A percentile compares a stretch with the other conserved stretches of the same genome.
These are phyloP conservation scores for Leucozona laternaria DNA, from an alignment of 2,888 invertebrate genomes.

Conservation along the genomic window DNA sequence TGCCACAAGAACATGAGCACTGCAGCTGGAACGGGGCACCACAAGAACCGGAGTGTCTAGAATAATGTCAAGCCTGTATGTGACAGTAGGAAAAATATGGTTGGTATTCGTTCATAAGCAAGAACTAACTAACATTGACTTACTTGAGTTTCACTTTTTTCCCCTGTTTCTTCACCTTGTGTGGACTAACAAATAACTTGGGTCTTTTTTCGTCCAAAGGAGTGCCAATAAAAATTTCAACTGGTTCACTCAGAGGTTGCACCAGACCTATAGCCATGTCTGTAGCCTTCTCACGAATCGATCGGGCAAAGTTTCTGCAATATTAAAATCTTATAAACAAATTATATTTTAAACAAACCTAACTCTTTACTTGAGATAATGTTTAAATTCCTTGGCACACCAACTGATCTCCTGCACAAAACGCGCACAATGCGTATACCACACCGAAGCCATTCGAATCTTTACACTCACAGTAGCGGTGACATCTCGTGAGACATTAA, in stretches of 20 bases:
- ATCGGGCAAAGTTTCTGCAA: slow-evolving; percentile 90
- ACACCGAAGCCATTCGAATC: slow-evolving; percentile 92
- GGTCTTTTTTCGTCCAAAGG: slow-evolving; percentile 59
- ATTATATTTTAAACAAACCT: not conserved
- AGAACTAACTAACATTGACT: not conserved
- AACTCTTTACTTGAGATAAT: slow-evolving; percentile 85
- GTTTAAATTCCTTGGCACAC: slow-evolving; percentile 95
- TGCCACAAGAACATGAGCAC: slow-evolving; percentile 93
- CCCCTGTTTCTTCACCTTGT: slow-evolving; percentile 61
- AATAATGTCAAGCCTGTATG: slow-evolving; percentile 88
- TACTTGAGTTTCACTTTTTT: slow-evolving; percentile 73
- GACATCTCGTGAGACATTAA: slow-evolving; percentile 81
- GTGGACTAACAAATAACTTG: slow-evolving; percentile 63
- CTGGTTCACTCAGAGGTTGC: slow-evolving; percentile 85
- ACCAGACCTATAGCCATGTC: slow-evolving; percentile 97
- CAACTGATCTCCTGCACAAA: slow-evolving; percentile 93
- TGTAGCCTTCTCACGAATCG: slow-evolving; percentile 94
- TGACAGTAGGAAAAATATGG: slow-evolving; percentile 21
- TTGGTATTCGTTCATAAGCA: not conserved
- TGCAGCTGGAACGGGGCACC: slow-evolving; percentile 90
- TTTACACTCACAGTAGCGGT: slow-evolving; percentile 80
- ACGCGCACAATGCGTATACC: slow-evolving; percentile 96
- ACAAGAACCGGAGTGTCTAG: slow-evolving; percentile 96
- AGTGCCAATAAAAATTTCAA: slow-evolving; percentile 62
- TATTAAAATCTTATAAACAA: not conserved